Evolutionary conservation across 2,113 vertebrate genomes (phyloP), one percentile per base, ranked within the genome.

Genomic region (Amphilophus citrinellus): DNA sequence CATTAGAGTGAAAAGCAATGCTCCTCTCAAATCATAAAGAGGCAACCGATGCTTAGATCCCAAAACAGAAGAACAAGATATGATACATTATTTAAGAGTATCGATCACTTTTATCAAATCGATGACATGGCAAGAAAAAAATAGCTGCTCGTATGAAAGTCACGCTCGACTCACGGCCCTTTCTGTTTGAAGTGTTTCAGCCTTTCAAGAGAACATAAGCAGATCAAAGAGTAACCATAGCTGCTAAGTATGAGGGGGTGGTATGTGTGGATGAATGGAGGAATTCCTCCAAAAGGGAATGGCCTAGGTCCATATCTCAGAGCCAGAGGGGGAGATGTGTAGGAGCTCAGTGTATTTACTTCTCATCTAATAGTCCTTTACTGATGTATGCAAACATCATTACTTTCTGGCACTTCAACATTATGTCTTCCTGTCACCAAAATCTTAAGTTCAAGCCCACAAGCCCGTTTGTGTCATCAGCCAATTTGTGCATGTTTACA

Each of bases 101-200:
- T 95, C 80, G 95, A 95, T 94, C 88, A 84, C 84, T 90, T 91
- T 92, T 93, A 94, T 94, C 85, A 90, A 93, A 94, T 94, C 94
- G 88, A 93, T 94, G 86, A 85, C 79, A 91, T 82, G 80, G 81
- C 76, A 80, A 75, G 62, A 77, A 85, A 80, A 89, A 89, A 89
- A 89, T 14, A 84, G 27, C 59, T 53, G 47, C 78, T 92, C 1
- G n/a, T 90, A 94, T 92, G 94, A 92, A 87, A 91, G 88, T 88
- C 89, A 89, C 76, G 85, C 73, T 90, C 86, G 6, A 56, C 84
- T 94, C 83, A 61, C 14, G 50, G 81, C 77, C 80, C 77, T 81
- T 84, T 85, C 86, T 90, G 87, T 96, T 96, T 95, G 93, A 96
- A 92, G 94, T 95, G 75, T 88, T 92, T 91, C 60, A 84, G 87